Evolutionary conservation across 1,140 invertebrate genomes (phyloP).

Genomic region (Sitobion miscanthi): DNA sequence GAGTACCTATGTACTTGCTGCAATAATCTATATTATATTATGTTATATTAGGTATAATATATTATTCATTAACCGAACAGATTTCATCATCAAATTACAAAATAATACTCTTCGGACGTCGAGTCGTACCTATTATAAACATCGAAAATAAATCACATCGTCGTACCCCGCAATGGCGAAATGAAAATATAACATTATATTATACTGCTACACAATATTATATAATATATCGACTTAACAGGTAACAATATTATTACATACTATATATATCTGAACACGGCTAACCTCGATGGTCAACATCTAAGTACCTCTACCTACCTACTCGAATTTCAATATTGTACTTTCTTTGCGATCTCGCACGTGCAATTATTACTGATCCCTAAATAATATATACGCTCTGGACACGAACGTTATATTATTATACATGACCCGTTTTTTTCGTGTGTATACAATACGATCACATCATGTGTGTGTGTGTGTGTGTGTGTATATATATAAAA

Average conservation of each 20-base stretch:
- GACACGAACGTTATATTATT: slow-evolving; percentile 19
- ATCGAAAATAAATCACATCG: neutral
- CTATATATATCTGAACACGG: neutral
- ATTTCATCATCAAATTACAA: neutral
- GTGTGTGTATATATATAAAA: no score
- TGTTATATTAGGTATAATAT: no score
- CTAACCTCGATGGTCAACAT: neutral
- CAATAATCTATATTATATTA: neutral
- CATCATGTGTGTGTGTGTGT: neutral
- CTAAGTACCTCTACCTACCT: no score
- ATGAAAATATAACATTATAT: neutral
- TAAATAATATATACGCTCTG: slow-evolving; percentile 12
- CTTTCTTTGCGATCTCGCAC: neutral
- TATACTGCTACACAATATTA: neutral
- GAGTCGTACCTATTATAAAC: neutral
- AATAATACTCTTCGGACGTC: neutral
- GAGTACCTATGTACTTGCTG: neutral
- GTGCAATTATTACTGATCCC: neutral
- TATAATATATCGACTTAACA: neutral
- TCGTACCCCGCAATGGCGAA: neutral
- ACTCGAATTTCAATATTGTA: slow-evolving; percentile 20
- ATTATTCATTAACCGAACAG: neutral
- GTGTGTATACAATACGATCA: slow-evolving; percentile 11
- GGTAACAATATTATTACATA: neutral
- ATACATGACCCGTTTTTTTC: slow-evolving; percentile 16